Evolutionary conservation across 2,113 vertebrate genomes (phyloP).

Genomic region (Benitochromis conjunctus): DNA sequence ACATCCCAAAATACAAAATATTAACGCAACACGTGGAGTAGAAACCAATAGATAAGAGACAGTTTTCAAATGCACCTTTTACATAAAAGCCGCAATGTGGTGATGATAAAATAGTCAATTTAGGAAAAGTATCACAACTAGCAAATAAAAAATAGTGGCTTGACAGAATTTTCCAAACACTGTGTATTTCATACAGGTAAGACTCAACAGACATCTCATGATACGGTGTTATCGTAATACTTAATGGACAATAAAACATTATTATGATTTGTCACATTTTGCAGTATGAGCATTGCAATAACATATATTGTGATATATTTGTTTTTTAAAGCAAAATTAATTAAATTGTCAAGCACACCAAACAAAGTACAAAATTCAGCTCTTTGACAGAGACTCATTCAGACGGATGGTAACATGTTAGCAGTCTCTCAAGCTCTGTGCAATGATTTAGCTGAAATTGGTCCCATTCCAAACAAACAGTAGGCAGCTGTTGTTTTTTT

Average conservation of each 20-base stretch:
- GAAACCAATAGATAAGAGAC: neutral
- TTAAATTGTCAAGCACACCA: no score
- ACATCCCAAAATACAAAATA: neutral
- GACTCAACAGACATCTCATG: neutral
- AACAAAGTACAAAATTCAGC: no score
- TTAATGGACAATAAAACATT: neutral
- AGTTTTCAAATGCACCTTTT: neutral
- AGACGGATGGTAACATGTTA: neutral
- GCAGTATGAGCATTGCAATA: neutral
- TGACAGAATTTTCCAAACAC: neutral
- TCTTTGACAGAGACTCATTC: no score
- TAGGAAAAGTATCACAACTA: neutral
- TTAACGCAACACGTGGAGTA: neutral
- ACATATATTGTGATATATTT: neutral
- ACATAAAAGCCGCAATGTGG: neutral
- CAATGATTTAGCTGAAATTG: neutral
- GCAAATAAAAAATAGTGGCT: accelerated
- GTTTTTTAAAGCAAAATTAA: no score
- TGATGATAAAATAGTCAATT: neutral
- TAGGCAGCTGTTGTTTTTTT: accelerated
- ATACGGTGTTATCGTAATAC: neutral
- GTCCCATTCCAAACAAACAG: neutral
- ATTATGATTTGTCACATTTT: neutral
- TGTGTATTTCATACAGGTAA: neutral
- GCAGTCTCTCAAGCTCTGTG: neutral